Conservation (phyloP, 2,113 vertebrate genomes). For the Gambusia holbrooki region DNA sequence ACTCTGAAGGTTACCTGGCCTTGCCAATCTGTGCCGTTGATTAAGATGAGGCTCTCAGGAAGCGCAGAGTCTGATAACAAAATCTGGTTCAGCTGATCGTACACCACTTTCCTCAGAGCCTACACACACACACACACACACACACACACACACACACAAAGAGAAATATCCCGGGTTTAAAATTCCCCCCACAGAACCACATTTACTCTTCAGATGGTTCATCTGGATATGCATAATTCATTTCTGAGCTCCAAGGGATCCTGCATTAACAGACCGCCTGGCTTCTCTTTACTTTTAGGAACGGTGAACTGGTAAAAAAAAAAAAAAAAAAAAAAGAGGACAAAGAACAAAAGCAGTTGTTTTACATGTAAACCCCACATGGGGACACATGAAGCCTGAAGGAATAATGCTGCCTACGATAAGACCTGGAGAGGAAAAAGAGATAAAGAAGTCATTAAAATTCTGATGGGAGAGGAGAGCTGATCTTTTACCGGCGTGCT, state of each 20-base stretch:
- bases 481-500: constrained; percentile 80
- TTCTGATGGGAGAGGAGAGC: neutral
- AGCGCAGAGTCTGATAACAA: constrained; percentile 84
- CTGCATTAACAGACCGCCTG: constrained; percentile 27
- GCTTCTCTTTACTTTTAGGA: constrained; percentile 28
- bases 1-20: constrained; percentile 64
- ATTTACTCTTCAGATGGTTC: constrained; percentile 58
- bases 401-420: neutral
- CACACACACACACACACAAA: constrained; percentile 39
- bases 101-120: constrained; percentile 86
- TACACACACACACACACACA: constrained; percentile 48
- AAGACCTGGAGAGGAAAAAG: neutral
- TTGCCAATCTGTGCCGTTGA: constrained; percentile 70
- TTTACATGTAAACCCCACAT: constrained; percentile 19
- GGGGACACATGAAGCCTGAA: neutral
- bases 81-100: constrained; percentile 91
- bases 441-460: neutral
- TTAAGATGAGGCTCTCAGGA: constrained; percentile 85
- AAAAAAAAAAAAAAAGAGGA: neutral
- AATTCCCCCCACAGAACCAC: constrained; percentile 22
- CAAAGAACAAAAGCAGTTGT: constrained; percentile 21
- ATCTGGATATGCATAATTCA: constrained; percentile 63
- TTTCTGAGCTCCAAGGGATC: constrained; percentile 33
- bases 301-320: neutral
- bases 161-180: neutral